Base-by-base conservation (phyloP, 92 coral and sea anemone genomes). In the Anthopleura xanthogrammica region DNA sequence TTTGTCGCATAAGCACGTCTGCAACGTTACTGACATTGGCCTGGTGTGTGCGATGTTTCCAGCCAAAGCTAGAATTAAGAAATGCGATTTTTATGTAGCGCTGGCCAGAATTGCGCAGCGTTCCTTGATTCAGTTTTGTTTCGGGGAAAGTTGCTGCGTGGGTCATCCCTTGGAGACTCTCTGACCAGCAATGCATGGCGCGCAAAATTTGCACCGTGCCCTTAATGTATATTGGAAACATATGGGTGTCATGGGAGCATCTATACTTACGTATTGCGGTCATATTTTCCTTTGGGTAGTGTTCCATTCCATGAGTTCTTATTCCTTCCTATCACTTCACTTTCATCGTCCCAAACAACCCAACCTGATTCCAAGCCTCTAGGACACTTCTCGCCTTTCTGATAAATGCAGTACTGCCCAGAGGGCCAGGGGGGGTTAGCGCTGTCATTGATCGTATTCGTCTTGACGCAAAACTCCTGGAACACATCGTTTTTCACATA, bases 391-490 rank as follows among this genome's bases (percentile, higher is more conserved):
- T 57, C 85, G 39, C 88, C 92, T 70, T 85, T 85, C 81, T 91
- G 90, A 66, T 88, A 91, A 64, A 91, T 80, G 60, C 94, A 91
- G 79, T 88, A 91, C n/a, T 85, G 88, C 12, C 94, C 94, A 52
- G 48, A 79, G 6, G 94, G 92, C 94, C 94, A 91, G 79, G 88
- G 88, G 55, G 88, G 92, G 50, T 81, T 82, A 0, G 78, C 36
- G 22, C 19, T 55, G 41, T 83, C 82, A 40, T 82, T 87, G 8
- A 87, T 55, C 0, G 85, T 82, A 60, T 85, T 87, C 7, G 52
- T 68, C 88, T 92, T 92, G 76, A 92, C 90, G 39, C 95, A 92
- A 82, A 92, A 92, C 78, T 91, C 88, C 77, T 91, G 80, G 60
- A 90, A 79, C 24, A 92, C 86, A 46, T 90, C 92, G 10, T 43